These are phyloP conservation scores for Cryptoleucopteryx plumbea DNA, from an alignment of 2,113 vertebrate species.

Conservation along the genomic window DNA sequence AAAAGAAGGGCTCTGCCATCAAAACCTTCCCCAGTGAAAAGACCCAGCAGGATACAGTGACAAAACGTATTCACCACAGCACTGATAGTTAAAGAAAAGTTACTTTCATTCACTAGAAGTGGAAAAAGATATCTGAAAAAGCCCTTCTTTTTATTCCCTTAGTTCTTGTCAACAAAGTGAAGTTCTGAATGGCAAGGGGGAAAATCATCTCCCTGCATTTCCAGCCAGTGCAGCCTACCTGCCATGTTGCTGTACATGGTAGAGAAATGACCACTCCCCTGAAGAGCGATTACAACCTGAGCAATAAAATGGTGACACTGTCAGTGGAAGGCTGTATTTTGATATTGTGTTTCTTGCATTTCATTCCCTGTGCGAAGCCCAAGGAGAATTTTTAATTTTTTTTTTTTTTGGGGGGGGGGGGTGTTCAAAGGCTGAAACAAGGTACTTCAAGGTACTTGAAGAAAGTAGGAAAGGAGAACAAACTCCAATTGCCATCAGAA, in stretches of 20 bases:
- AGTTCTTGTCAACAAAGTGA: constrained; percentile 24
- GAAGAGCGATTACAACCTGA: neutral
- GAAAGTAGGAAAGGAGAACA: neutral
- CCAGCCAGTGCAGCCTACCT: neutral
- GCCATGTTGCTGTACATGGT: neutral
- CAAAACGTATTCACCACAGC: constrained; percentile 34
- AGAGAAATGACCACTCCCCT: neutral
- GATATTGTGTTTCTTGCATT: neutral
- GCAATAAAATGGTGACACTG: neutral
- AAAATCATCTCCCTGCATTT: neutral
- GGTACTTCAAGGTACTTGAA: neutral
- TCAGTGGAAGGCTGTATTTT: neutral
- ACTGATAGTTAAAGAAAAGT: constrained; percentile 57
- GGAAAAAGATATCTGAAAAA: constrained; percentile 4
- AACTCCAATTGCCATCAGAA: neutral
- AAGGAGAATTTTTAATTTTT: neutral
- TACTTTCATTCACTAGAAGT: constrained; percentile 40
- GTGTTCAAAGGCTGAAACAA: neutral
- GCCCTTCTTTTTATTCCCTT: constrained; percentile 33
- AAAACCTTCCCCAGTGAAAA: constrained; percentile 57
- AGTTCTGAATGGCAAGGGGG: constrained; percentile 23
- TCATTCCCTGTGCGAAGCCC: neutral
- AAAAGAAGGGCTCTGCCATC: constrained; percentile 33
- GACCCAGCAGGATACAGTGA: constrained; percentile 27
- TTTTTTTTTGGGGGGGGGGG: neutral